Percentiles rank a stretch among this genome's conserved stretches.
phyloP scores from a whole-genome alignment of 1,140 invertebrate species.

The Heterodera schachtii region DNA sequence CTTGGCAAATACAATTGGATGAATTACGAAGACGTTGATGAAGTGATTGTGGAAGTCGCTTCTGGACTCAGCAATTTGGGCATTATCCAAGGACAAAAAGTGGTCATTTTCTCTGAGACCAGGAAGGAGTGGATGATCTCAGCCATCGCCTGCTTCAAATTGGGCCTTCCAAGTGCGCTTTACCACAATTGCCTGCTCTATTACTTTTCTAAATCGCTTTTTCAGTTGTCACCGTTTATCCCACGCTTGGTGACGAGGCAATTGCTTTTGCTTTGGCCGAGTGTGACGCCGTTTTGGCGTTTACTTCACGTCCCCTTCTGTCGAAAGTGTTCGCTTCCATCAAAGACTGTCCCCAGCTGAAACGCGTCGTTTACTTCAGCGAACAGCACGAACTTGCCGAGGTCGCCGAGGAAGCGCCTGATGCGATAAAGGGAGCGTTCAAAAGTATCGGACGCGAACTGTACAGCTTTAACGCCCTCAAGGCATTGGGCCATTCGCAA shows the following conservation, averaged over 20 bases:
- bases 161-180: constrained; percentile 78
- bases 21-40: constrained; percentile 79
- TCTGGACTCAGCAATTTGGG: constrained; percentile 72
- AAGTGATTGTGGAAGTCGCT: constrained; percentile 27
- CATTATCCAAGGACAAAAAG: constrained; percentile 73
- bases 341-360: constrained; percentile 44
- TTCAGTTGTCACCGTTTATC: constrained; percentile 89
- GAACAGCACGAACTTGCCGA: constrained; percentile 42
- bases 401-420: constrained; percentile 26
- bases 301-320: constrained; percentile 60
- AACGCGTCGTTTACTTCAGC: constrained; percentile 60
- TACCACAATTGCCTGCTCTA: no score
- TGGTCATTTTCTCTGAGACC: constrained; percentile 95
- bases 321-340: constrained; percentile 52
- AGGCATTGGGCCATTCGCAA: constrained; percentile 77
- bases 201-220: constrained; percentile 51
- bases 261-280: constrained; percentile 93
- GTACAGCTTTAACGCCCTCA: constrained; percentile 67
- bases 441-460: constrained; percentile 68
- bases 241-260: constrained; percentile 92
- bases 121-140: constrained; percentile 94
- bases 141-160: constrained; percentile 88
- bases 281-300: constrained; percentile 78
- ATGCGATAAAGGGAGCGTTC: constrained; percentile 72
- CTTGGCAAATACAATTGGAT: constrained; percentile 86